These are phyloP conservation scores for Drosophila nebulosa DNA, from an alignment of 1,140 invertebrate genomes.

Conservation along the genomic window DNA sequence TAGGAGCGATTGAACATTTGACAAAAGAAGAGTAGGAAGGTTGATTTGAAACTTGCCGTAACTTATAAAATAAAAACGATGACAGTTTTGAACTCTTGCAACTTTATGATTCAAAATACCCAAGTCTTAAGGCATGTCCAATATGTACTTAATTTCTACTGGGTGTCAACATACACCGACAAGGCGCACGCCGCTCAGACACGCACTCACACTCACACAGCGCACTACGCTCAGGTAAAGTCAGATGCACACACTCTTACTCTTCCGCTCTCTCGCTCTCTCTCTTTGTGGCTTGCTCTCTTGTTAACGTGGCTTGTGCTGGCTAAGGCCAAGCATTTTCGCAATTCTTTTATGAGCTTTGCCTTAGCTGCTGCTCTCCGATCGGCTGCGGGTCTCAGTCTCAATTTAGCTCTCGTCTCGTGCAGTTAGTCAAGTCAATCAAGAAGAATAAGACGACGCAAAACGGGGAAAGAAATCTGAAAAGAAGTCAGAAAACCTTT, in stretches of 20 bases:
- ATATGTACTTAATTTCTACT: background rate
- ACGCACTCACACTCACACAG: background rate
- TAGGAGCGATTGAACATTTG: too few species aligned
- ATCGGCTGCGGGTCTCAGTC: conserved; percentile 61
- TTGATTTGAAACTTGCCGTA: too few species aligned
- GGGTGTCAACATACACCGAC: background rate
- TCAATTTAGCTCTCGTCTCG: conserved; percentile 65
- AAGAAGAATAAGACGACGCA: background rate
- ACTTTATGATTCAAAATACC: too few species aligned
- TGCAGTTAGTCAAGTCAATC: conserved; percentile 40
- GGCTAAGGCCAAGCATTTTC: conserved; percentile 10
- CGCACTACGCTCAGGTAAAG: background rate
- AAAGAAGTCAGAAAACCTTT: conserved; percentile 1
- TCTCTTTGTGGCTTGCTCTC: background rate
- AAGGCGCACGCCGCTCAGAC: background rate
- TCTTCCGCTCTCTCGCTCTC: background rate
- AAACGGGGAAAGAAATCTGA: background rate
- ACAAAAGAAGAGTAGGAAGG: too few species aligned
- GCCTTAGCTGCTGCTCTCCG: conserved; percentile 20
- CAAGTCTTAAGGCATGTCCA: background rate
- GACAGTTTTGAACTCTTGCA: too few species aligned
- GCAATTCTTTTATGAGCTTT: conserved; percentile 53
- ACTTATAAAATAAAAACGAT: too few species aligned
- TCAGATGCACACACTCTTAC: background rate
- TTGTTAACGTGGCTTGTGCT: conserved; percentile 18